A percentile compares a stretch with the other conserved stretches of the same genome.
Conservation (phyloP, 1,140 invertebrate genomes). For the Eueides isabella region DNA sequence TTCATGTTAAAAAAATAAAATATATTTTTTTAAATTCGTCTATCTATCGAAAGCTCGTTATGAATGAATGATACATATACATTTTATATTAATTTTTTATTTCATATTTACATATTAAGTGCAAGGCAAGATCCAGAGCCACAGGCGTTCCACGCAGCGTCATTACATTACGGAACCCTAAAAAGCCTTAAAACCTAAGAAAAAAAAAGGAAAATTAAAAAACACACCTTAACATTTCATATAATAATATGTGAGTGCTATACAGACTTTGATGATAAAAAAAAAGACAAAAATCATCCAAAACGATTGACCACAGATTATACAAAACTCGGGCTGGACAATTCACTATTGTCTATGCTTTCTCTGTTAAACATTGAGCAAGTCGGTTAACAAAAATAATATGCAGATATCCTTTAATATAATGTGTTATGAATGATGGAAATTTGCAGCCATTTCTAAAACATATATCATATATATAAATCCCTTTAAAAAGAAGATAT, state of each 20-base stretch:
- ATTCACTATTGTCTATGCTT: background rate
- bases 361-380: slow-evolving; percentile 50
- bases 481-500: too few species aligned
- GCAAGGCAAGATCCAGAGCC: slow-evolving; percentile 11
- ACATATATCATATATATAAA: too few species aligned
- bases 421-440: background rate
- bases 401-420: background rate
- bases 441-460: too few species aligned
- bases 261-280: slow-evolving; percentile 51
- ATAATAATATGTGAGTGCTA: slow-evolving; percentile 53
- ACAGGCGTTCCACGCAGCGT: slow-evolving; percentile 36
- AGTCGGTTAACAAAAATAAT: slow-evolving; percentile 42
- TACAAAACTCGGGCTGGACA: background rate
- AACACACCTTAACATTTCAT: slow-evolving; percentile 56
- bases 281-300: slow-evolving; percentile 46
- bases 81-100: background rate
- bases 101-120: background rate
- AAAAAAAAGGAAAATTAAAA: slow-evolving; percentile 61
- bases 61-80: slow-evolving; percentile 17
- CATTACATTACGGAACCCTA: slow-evolving; percentile 47
- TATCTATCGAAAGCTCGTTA: slow-evolving; percentile 11
- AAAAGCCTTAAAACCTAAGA: slow-evolving; percentile 70
- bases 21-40: slow-evolving; percentile 5
- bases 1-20: slow-evolving; percentile 10
- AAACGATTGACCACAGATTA: background rate